Conservation (phyloP, 2,888 invertebrate species). For the Selenia dentaria region DNA sequence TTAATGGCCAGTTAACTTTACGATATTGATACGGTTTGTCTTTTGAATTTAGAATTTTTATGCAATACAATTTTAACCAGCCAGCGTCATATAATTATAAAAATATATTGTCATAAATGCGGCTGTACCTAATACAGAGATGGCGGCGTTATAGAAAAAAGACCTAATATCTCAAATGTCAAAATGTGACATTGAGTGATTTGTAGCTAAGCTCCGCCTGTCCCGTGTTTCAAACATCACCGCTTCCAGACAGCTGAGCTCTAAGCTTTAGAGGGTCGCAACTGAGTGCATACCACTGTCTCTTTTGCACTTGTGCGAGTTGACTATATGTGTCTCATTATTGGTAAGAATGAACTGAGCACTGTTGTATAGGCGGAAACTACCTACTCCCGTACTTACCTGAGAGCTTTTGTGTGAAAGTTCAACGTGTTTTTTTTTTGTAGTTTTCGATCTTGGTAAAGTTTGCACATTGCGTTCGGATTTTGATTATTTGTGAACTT, state of each 20-base stretch:
- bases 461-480: constrained; percentile 30
- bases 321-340: constrained; percentile 61
- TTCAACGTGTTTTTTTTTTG: constrained; percentile 79
- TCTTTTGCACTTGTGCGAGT: constrained; percentile 54
- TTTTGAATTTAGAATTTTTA: constrained; percentile 33
- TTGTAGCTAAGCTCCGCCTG: constrained; percentile 86
- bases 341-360: constrained; percentile 65
- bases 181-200: constrained; percentile 86
- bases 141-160: constrained; percentile 83
- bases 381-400: constrained; percentile 79
- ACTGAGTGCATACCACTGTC: constrained; percentile 69
- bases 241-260: constrained; percentile 83
- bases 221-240: constrained; percentile 86
- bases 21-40: constrained; percentile 34
- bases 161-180: constrained; percentile 85
- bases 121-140: constrained; percentile 56
- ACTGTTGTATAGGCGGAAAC: constrained; percentile 74
- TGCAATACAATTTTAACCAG: constrained; percentile 14
- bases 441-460: constrained; percentile 67
- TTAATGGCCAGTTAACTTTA: constrained; percentile 52
- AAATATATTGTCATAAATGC: constrained; percentile 14
- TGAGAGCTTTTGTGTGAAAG: constrained; percentile 83
- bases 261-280: constrained; percentile 75
- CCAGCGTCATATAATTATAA: constrained; percentile 7
- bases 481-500: background rate